A percentile compares a stretch with the other conserved stretches of the same genome.
Conservation (phyloP, 2,797 vertebrate genomes). For the Diglossa cyanea region DNA sequence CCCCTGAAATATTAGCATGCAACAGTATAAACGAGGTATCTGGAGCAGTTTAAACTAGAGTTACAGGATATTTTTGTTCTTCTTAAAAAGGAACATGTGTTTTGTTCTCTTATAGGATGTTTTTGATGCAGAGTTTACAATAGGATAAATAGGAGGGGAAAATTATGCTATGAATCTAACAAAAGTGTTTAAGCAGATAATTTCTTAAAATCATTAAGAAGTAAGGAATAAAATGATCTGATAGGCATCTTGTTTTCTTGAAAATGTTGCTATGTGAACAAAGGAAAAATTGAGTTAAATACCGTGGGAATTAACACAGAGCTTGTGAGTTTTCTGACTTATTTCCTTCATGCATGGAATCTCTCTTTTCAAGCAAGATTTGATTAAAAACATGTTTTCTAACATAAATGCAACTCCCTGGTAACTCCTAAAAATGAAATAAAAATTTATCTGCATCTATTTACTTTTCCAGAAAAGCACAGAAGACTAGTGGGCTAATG, state of each 20-base stretch:
- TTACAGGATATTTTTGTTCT: background rate
- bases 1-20: background rate
- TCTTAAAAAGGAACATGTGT: background rate
- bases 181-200: background rate
- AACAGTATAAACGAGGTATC: background rate
- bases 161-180: background rate
- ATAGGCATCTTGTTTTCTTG: background rate
- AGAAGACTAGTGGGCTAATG: background rate
- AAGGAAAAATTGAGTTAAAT: background rate
- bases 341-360: background rate
- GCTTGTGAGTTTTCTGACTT: background rate
- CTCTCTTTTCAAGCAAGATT: background rate
- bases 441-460: background rate
- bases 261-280: background rate
- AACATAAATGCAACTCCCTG: background rate
- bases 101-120: background rate
- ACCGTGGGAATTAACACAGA: background rate
- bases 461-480: background rate
- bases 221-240: background rate
- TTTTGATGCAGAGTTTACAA: background rate
- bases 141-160: background rate
- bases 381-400: background rate
- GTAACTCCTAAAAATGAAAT: background rate
- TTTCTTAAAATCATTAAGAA: background rate
- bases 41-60: background rate